Evolutionary conservation across 2,888 invertebrate species (phyloP), one percentile per base, ranked within the genome.

Genomic region (Cotesia congregata): DNA sequence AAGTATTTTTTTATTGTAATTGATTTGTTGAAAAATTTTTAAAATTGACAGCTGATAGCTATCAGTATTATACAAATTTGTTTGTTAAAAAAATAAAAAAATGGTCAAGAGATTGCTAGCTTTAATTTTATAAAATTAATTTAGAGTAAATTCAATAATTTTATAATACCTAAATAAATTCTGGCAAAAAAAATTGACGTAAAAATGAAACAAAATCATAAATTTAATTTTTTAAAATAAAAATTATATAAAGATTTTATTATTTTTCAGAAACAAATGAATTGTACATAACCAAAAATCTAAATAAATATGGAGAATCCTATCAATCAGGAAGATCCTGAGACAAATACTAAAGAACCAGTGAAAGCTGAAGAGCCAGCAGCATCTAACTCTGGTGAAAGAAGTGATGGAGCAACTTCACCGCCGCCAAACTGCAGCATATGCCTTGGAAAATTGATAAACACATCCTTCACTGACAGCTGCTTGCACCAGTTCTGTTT

Each of bases 401-500:
- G 91, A 81, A 91, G 90, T 78, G 91, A 91, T 80, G 91, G 90
- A 3, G 90, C 87, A 0, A 88, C 90, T 7, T 94, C 95, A 39
- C 95, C 96, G 0, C 96, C 96, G 0, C 95, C 95, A 2, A 95
- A 96, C 87, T 98, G 98, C 92, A 95, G 97, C 69, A 98, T 98
- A 87, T 98, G 98, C 86, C 92, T 98, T 77, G 96, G 96, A 30
- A 93, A 94, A 81, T 93, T 96, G 85, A 93, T 93, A 76, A 96
- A 98, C 87, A 97, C 96, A 87, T 97, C 96, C 40, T 97, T 96
- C 88, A 96, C 97, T 0, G 95, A 98, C 88, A 95, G 95, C 71
- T 98, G 98, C 88, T 93, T 96, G 88, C 98, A 98, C 90, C 95
- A 95, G 88, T 98, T 98, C 89, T 98, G 98, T 89, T 98, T 97